Base-by-base conservation (phyloP, 1,140 invertebrate genomes). In the Orchesella cincta region DNA sequence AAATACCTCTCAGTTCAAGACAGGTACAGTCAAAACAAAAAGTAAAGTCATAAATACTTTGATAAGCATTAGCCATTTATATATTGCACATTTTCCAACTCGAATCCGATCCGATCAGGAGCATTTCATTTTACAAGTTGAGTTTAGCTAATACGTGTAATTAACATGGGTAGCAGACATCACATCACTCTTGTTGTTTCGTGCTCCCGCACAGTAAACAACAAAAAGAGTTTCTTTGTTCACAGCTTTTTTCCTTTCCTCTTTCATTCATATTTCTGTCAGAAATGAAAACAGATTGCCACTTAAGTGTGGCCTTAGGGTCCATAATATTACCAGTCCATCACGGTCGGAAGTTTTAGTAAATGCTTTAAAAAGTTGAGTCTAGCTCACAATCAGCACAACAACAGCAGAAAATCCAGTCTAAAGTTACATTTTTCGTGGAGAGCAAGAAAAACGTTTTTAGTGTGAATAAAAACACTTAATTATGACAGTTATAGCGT, bases 1-100 rank as follows among this genome's bases (percentile, higher is more conserved):
- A 99, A 99, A 86, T 99, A 99, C 88, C 90, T 99, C 31, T 97
- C 94, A 83, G 98, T 99, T 3, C 97, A 99, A 84, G 98, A 99
- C 85, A 89, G 81, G 81, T 79, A 34, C 76, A 71, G 16, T 34
- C 29, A 71, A 34, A 71, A 28, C 31, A 71, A 36, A 71, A 2
- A 14, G 3, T 71, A 12, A 71, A n/a, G n/a, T n/a, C n/a, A n/a
- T n/a, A n/a, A n/a, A n/a, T n/a, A n/a, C n/a, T n/a, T n/a, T n/a
- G n/a, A n/a, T n/a, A n/a, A n/a, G n/a, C n/a, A n/a, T n/a, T n/a
- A n/a, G n/a, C n/a, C n/a, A n/a, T n/a, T n/a, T n/a, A n/a, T n/a
- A n/a, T n/a, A n/a, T n/a, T n/a, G n/a, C n/a, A n/a, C n/a, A n/a
- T 46, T 46, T 46, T 46, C 39, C n/a, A n/a, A n/a, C n/a, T n/a